A percentile compares a stretch with the other conserved stretches of the same genome.
phyloP scores from a whole-genome alignment of 2,113 vertebrate species.

The Microcebus ravelobensis region DNA sequence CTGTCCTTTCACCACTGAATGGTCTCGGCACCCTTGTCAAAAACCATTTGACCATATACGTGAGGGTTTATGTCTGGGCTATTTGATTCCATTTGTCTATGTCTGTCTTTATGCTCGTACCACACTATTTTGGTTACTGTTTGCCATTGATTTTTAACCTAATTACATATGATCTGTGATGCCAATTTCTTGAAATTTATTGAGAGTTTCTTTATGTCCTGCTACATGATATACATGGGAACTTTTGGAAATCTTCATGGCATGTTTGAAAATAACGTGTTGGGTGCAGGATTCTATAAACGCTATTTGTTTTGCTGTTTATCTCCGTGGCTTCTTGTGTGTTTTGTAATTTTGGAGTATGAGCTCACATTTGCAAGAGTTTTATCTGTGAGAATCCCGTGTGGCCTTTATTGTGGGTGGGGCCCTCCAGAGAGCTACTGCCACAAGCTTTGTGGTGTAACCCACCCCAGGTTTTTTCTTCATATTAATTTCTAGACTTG shows the following conservation, averaged over 20 bases:
- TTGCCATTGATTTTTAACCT: background rate
- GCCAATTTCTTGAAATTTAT: background rate
- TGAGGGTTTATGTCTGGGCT: background rate
- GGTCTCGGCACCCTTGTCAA: background rate
- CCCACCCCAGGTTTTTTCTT: background rate
- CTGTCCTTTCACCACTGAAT: background rate
- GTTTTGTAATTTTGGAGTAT: background rate
- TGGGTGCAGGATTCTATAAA: background rate
- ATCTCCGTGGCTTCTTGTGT: background rate
- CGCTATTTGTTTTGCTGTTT: background rate
- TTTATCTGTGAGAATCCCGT: background rate
- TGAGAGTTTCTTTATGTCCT: background rate
- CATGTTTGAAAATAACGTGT: background rate
- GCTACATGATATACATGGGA: accelerated
- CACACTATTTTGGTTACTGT: background rate
- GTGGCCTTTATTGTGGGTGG: background rate
- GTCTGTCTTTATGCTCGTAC: background rate
- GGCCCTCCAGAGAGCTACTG: background rate
- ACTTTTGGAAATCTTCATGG: background rate
- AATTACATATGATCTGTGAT: background rate
- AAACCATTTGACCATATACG: background rate
- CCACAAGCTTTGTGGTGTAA: background rate
- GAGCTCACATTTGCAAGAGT: background rate
- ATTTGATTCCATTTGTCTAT: background rate
- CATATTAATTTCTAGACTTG: background rate